These are phyloP conservation scores for Lophura nycthemera DNA, from an alignment of 2,113 vertebrate species.

Conservation along the genomic window DNA sequence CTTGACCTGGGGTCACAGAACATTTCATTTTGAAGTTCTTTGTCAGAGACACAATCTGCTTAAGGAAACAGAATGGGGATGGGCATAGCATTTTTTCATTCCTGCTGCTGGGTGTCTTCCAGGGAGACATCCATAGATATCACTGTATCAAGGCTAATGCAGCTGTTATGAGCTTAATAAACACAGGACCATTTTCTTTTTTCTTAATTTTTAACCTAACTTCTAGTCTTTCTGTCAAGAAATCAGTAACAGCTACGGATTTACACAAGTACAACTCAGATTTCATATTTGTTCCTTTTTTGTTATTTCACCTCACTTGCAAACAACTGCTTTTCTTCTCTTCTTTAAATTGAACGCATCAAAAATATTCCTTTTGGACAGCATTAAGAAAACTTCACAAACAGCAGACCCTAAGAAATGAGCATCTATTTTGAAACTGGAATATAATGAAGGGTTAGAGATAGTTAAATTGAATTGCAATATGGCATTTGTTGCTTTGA, in stretches of 20 bases:
- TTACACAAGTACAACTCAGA: not conserved
- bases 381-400: not conserved
- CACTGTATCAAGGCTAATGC: not conserved
- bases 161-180: conserved; percentile 16
- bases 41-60: not conserved
- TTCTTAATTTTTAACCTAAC: not conserved
- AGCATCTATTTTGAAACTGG: not conserved
- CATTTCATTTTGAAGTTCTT: not conserved
- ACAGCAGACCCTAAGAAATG: not conserved
- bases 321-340: not conserved
- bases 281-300: not conserved
- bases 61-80: not conserved
- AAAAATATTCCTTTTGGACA: not conserved
- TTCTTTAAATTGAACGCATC: not conserved
- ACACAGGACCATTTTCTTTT: not conserved
- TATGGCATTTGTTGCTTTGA: not conserved
- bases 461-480: not conserved
- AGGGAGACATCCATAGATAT: conserved; percentile 2
- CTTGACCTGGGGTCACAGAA: not conserved
- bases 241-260: not conserved
- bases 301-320: not conserved
- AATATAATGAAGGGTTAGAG: not conserved
- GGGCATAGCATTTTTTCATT: not conserved
- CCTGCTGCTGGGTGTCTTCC: not conserved
- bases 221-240: not conserved